phyloP scores from a whole-genome alignment of 30 jellyfish, hydroid and myxozoan genomes.

The Cassiopea xamachana region DNA sequence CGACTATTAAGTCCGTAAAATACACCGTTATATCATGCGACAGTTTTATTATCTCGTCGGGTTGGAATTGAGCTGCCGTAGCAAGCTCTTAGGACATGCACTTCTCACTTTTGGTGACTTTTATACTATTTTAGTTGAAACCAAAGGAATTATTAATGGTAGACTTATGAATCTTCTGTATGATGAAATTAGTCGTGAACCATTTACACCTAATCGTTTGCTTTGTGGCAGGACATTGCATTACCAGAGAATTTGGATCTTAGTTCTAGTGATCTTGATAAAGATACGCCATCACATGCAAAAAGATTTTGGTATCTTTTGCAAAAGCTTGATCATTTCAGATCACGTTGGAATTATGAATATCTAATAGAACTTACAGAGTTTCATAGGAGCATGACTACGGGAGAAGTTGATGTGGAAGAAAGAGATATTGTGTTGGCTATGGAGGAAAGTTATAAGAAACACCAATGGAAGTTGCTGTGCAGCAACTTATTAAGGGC shows the following conservation, averaged over 20 bases:
- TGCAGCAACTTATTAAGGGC: not conserved
- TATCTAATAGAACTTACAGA: constrained; percentile 32
- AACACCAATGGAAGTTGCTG: no score
- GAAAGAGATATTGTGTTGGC: constrained; percentile 8
- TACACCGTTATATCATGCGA: no score
- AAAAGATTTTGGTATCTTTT: constrained; percentile 30
- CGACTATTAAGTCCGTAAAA: no score
- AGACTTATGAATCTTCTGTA: constrained; percentile 10
- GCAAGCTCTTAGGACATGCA: no score
- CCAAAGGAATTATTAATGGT: not conserved
- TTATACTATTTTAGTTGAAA: not conserved
- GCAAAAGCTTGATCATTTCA: not conserved
- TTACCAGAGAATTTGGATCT: constrained; percentile 14
- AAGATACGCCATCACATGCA: not conserved
- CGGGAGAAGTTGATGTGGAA: not conserved
- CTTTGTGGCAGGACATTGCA: constrained; percentile 7
- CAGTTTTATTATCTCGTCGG: no score
- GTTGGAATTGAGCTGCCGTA: no score
- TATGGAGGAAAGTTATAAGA: no score
- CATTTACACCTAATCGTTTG: constrained; percentile 10
- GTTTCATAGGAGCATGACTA: not conserved
- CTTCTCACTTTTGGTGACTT: no score
- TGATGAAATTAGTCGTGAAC: constrained; percentile 1
- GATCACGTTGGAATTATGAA: constrained; percentile 15
- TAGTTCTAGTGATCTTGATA: not conserved